phyloP scores from a whole-genome alignment of 2,113 vertebrate species.

The Nematolebias whitei region DNA sequence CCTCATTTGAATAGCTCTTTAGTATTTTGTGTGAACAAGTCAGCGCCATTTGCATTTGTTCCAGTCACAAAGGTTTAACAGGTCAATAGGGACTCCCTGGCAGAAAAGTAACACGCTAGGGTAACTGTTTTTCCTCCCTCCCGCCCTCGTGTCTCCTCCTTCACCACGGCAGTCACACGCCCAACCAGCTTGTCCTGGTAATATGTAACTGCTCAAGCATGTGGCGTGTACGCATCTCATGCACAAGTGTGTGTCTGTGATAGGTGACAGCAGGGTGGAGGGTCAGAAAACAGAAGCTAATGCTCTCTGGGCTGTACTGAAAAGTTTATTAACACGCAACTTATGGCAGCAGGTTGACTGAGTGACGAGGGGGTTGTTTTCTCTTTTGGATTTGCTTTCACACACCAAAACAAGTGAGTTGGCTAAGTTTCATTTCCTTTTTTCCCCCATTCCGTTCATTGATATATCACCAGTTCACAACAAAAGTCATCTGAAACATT shows the following conservation, averaged over 20 bases:
- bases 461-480: too few species aligned
- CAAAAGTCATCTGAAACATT: too few species aligned
- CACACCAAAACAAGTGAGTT: constrained; percentile 9
- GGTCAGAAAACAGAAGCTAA: constrained; percentile 54
- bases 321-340: constrained; percentile 73
- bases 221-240: constrained; percentile 39
- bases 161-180: constrained; percentile 66
- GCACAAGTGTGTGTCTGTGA: constrained; percentile 36
- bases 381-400: constrained; percentile 11
- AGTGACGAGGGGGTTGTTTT: constrained; percentile 24
- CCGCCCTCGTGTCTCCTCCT: constrained; percentile 54
- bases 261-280: constrained; percentile 48
- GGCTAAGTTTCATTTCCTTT: constrained; percentile 45
- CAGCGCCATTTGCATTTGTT: constrained; percentile 95
- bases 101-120: constrained; percentile 77
- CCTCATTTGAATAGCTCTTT: constrained; percentile 89
- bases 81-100: constrained; percentile 90
- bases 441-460: too few species aligned
- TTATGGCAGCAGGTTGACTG: constrained; percentile 47
- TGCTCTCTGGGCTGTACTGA: constrained; percentile 49
- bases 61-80: constrained; percentile 96
- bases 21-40: constrained; percentile 90
- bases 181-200: constrained; percentile 38
- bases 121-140: constrained; percentile 51
- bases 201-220: constrained; percentile 60